Base-by-base conservation (phyloP, 2,888 invertebrate species). In the Drosophila hamatofila region DNA sequence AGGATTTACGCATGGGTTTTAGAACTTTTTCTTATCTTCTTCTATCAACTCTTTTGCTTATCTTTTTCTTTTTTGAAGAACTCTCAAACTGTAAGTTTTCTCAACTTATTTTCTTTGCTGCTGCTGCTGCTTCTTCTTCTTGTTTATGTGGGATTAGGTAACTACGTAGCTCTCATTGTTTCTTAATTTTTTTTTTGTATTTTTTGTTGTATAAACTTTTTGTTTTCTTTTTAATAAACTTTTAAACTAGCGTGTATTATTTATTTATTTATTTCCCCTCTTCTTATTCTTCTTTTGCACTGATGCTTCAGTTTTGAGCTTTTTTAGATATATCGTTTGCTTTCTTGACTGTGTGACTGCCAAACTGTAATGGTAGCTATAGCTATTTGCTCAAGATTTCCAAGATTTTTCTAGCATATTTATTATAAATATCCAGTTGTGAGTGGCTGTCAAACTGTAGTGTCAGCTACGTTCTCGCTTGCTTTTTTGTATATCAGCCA, bases 141-240 rank as follows among this genome's bases (percentile, higher is more conserved):
- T 55, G 23, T 56, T 54, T 33, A 48, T 62, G 87, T 85, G 91
- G 90, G 74, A 84, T 81, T 90, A 92, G 92, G 92, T 92, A 91
- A 92, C 92, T 92, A 92, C 91, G 92, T 92, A 92, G 92, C 92
- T 92, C 90, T 84, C 88, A 63, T 74, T 75, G 52, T 67, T 72
- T 37, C 35, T 35, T 35, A 0, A 18, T 77, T 68, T 72, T 62
- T 70, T 51, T 16, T 46, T 55, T 69, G 68, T 62, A 51, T 76
- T 65, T 61, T 65, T 4, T 37, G 8, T 52, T 58, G 51, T 63
- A 41, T n/a, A 41, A 55, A 55, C 12, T 42, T 61, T 12, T 59
- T 11, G 23, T 35, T 35, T 49, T 9, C 0, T n/a, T 16, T 25
- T 16, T 48, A 37, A 56, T 60, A 37, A 72, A 67, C 56, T 54